Conservation (phyloP, 92 coral and sea anemone species). For the Chrysogorgia sp. region DNA sequence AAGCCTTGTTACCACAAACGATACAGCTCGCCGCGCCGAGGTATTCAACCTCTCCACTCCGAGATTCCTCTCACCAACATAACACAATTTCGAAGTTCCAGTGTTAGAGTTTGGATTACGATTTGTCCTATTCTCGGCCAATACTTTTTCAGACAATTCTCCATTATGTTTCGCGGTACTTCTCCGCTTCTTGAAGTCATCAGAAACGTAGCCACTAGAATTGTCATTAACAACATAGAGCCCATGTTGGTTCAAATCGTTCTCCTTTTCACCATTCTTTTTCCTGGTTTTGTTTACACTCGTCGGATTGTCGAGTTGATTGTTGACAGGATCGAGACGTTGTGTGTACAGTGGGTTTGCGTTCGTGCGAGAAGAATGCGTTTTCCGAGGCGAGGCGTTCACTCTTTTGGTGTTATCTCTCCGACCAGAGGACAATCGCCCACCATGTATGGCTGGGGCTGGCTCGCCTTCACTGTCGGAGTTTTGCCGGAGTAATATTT, state of each 20-base stretch:
- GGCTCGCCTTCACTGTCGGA: slow-evolving; percentile 17
- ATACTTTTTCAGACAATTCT: slow-evolving; percentile 8
- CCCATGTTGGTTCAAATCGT: neutral
- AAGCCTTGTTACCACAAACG: slow-evolving; percentile 80
- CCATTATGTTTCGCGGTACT: neutral
- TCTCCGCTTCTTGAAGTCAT: neutral
- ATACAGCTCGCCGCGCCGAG: slow-evolving; percentile 24
- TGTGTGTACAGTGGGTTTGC: neutral
- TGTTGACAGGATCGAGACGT: neutral
- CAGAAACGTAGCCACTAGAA: too few relatives aligned
- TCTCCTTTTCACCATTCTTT: slow-evolving; percentile 18
- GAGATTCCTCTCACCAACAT: neutral
- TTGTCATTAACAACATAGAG: neutral
- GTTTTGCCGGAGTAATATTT: slow-evolving; percentile 14
- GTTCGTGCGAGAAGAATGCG: neutral
- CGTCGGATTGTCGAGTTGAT: neutral
- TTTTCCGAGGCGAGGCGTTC: neutral
- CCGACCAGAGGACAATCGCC: neutral
- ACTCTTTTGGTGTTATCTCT: neutral
- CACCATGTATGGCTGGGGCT: neutral
- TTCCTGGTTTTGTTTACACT: too few relatives aligned
- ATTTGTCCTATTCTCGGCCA: slow-evolving; percentile 8
- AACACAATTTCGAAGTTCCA: slow-evolving; percentile 13
- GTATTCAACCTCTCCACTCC: neutral
- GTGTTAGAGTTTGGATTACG: neutral